Conservation (phyloP, 2,888 invertebrate species). For the Pachymerium ferrugineum region DNA sequence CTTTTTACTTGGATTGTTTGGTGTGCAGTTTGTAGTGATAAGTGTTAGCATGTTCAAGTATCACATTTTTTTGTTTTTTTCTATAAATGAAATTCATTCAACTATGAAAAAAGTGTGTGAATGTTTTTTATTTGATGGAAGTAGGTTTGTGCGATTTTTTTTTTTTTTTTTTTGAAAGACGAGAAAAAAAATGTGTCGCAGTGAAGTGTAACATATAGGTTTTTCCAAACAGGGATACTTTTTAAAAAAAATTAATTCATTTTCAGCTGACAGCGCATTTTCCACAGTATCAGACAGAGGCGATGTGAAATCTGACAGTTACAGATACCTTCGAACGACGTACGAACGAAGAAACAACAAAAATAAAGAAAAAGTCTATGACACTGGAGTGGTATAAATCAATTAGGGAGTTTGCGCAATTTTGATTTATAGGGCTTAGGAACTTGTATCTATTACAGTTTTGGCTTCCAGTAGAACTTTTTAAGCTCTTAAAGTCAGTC, state of each 20-base stretch:
- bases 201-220: no score
- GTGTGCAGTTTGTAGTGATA: no score
- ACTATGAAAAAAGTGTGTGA: no score
- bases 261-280: background rate
- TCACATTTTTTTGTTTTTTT: no score
- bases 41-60: no score
- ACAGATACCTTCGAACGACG: slow-evolving; percentile 14
- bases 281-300: slow-evolving; percentile 15
- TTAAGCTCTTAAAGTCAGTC: background rate
- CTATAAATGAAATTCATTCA: no score
- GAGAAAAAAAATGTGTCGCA: background rate
- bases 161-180: no score
- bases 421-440: background rate
- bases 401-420: background rate
- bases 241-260: background rate
- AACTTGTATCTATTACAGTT: background rate
- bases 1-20: no score
- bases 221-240: no score
- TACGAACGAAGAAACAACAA: background rate
- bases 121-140: no score
- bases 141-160: no score
- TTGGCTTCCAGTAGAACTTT: background rate
- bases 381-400: slow-evolving; percentile 14
- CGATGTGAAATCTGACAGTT: slow-evolving; percentile 32
- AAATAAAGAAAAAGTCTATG: slow-evolving; percentile 27